phyloP scores from a whole-genome alignment of 1,140 invertebrate genomes.

The Drosophila equinoxialis region DNA sequence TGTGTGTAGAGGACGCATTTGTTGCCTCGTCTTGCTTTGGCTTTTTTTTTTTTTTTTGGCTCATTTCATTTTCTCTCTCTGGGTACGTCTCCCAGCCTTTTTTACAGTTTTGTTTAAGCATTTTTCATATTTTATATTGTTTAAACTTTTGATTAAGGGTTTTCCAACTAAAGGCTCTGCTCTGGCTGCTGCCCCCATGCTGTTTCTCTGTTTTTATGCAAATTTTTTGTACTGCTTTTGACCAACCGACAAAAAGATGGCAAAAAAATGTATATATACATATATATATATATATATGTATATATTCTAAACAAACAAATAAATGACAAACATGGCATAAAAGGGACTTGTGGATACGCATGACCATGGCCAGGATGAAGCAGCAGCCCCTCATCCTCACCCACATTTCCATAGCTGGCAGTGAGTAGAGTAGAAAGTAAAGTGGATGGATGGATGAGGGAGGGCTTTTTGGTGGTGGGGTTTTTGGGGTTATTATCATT shows the following conservation, averaged over 20 bases:
- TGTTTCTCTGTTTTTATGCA: conserved; percentile 56
- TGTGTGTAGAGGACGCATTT: background rate
- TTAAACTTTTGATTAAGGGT: conserved; percentile 78
- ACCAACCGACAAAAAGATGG: conserved; percentile 44
- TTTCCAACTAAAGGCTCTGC: conserved; percentile 42
- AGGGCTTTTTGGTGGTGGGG: conserved; percentile 31
- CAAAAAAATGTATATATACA: conserved; percentile 13
- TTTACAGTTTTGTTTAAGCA: conserved; percentile 33
- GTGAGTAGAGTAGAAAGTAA: too few species aligned
- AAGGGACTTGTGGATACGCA: conserved; percentile 66
- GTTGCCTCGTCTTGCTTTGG: conserved; percentile 1
- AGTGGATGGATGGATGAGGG: background rate
- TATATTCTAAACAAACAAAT: conserved; percentile 61
- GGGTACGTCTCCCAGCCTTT: background rate
- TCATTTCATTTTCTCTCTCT: conserved; percentile 1
- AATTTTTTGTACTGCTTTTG: conserved; percentile 57
- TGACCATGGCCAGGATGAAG: conserved; percentile 31
- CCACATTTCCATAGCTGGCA: background rate
- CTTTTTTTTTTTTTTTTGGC: conserved; percentile 3
- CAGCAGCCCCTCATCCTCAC: background rate
- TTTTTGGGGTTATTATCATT: conserved; percentile 76
- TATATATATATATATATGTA: background rate
- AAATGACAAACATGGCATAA: conserved; percentile 75
- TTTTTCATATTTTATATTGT: conserved; percentile 74
- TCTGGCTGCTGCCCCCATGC: conserved; percentile 27